Conservation (phyloP, 2,797 vertebrate genomes). For the Gallinago nigripennis region DNA sequence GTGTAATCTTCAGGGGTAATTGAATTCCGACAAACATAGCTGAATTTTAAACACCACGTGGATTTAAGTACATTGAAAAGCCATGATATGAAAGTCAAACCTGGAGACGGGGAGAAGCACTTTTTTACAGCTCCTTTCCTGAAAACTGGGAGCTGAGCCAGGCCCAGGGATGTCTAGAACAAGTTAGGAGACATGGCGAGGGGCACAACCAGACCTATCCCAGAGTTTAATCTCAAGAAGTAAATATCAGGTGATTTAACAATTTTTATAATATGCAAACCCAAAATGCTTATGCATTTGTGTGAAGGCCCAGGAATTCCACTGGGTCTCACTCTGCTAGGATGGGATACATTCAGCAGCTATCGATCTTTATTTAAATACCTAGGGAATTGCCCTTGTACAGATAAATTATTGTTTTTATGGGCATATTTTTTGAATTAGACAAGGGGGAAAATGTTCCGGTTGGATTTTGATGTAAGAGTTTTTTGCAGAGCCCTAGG, state of each 20-base stretch:
- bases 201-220: neutral
- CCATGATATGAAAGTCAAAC: slow-evolving; percentile 16
- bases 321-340: neutral
- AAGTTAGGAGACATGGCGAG: neutral
- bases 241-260: neutral
- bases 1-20: slow-evolving; percentile 77
- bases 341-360: neutral
- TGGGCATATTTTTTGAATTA: slow-evolving; percentile 34
- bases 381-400: neutral
- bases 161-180: neutral
- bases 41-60: slow-evolving; percentile 61
- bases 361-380: neutral
- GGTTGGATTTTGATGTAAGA: slow-evolving; percentile 19
- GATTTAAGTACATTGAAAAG: neutral
- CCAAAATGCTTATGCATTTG: neutral
- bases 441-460: slow-evolving; percentile 21
- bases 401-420: slow-evolving; percentile 34
- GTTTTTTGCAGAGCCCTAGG: slow-evolving; percentile 26
- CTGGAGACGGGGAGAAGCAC: neutral
- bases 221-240: neutral
- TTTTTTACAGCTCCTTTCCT: neutral
- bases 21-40: slow-evolving; percentile 66
- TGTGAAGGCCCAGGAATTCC: neutral
- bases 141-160: neutral
- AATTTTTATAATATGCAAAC: neutral